Conservation (phyloP, 1,140 invertebrate species). For the Drosophila tani region DNA sequence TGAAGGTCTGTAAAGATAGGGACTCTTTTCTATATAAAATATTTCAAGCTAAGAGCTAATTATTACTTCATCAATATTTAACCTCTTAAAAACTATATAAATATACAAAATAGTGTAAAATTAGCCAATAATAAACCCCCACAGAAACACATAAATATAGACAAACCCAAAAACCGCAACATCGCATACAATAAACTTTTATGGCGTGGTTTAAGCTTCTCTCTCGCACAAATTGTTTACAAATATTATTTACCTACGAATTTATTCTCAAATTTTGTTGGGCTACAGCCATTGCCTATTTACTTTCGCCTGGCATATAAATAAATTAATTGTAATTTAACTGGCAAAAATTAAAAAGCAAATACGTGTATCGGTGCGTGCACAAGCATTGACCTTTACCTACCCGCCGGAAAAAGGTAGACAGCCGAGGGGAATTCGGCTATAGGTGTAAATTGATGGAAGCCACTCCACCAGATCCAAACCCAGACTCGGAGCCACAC, state of each 20-base stretch:
- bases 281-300: slow-evolving; percentile 3
- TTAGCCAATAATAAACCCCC: no score
- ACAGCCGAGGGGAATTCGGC: neutral
- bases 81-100: no score
- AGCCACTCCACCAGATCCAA: slow-evolving; percentile 23
- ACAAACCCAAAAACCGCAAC: slow-evolving; percentile 19
- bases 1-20: neutral
- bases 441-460: slow-evolving; percentile 72
- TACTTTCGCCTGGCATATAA: slow-evolving; percentile 39
- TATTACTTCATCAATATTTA: no score
- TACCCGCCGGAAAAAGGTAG: neutral
- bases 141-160: neutral
- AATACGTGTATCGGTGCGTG: slow-evolving; percentile 52
- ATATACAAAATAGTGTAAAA: no score
- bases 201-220: slow-evolving; percentile 53
- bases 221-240: slow-evolving; percentile 43
- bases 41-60: no score
- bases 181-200: slow-evolving; percentile 57
- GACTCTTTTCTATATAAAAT: no score
- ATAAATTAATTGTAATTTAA: slow-evolving; percentile 72
- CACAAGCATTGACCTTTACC: slow-evolving; percentile 67
- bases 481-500: slow-evolving; percentile 5
- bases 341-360: slow-evolving; percentile 57
- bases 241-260: slow-evolving; percentile 22
- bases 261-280: slow-evolving; percentile 1